phyloP scores from a whole-genome alignment of 2,113 vertebrate genomes.

The Anhinga anhinga region DNA sequence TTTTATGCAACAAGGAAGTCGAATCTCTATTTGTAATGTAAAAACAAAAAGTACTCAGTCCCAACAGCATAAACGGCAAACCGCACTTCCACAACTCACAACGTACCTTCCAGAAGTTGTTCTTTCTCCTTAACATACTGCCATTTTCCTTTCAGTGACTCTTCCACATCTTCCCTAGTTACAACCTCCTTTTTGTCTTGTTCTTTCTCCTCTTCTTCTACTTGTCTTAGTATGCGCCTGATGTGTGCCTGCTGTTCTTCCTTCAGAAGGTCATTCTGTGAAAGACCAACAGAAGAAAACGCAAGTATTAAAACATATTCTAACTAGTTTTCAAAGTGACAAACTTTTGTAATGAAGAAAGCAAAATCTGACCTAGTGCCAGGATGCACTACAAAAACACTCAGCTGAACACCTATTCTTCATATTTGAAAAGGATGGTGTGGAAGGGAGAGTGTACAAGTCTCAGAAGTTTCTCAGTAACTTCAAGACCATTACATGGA shows the following conservation, averaged over 20 bases:
- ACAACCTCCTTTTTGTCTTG: slow-evolving; percentile 38
- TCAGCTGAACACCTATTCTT: not conserved
- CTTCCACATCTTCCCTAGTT: slow-evolving; percentile 76
- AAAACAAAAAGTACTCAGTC: not conserved
- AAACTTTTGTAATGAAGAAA: not conserved
- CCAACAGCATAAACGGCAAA: not conserved
- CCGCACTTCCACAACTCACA: not conserved
- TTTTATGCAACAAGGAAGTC: not conserved
- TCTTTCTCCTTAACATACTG: slow-evolving; percentile 72
- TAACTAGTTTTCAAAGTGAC: not conserved
- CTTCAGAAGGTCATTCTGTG: slow-evolving; percentile 69
- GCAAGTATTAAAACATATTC: not conserved
- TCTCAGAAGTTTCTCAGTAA: not conserved
- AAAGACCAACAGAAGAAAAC: not conserved
- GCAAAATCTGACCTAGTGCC: not conserved
- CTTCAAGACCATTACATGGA: not conserved
- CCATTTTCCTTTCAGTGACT: slow-evolving; percentile 68
- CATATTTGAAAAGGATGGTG: not conserved
- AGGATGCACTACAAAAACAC: not conserved
- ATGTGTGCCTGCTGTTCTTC: slow-evolving; percentile 65
- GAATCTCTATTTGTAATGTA: not conserved
- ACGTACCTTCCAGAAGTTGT: slow-evolving; percentile 75
- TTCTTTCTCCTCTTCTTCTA: slow-evolving; percentile 64
- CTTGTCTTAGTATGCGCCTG: slow-evolving; percentile 40
- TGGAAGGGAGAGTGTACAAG: not conserved